phyloP scores from a whole-genome alignment of 1,140 invertebrate species.

The Hyles euphorbiae region DNA sequence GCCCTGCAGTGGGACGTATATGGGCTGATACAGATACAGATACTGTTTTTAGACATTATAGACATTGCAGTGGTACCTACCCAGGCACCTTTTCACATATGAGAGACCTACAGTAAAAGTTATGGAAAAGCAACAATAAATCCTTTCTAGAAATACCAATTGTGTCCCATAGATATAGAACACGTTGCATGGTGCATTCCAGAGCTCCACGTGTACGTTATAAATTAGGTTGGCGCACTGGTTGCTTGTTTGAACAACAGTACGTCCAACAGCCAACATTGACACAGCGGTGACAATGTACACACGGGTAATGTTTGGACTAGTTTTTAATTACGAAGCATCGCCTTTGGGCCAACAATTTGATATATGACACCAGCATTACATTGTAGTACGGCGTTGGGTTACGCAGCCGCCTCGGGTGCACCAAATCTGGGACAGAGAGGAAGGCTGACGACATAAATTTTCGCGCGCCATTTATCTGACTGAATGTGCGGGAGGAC shows the following conservation, averaged over 20 bases:
- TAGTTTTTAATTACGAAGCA: slow-evolving; percentile 43
- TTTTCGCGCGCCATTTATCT: slow-evolving; percentile 65
- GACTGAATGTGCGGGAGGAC: slow-evolving; percentile 40
- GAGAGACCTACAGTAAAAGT: too few species aligned
- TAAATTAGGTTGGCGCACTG: slow-evolving; percentile 47
- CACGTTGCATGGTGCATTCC: slow-evolving; percentile 7
- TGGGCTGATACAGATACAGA: too few species aligned
- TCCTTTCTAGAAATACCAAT: background rate
- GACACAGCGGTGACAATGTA: slow-evolving; percentile 41
- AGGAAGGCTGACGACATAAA: slow-evolving; percentile 48
- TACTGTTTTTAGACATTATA: too few species aligned
- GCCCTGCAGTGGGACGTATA: too few species aligned
- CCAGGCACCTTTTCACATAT: too few species aligned
- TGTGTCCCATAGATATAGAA: background rate
- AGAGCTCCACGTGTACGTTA: slow-evolving; percentile 33
- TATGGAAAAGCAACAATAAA: background rate
- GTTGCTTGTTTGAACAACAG: slow-evolving; percentile 47
- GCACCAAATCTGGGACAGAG: slow-evolving; percentile 31
- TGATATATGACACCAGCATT: slow-evolving; percentile 4
- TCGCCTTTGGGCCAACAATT: slow-evolving; percentile 7
- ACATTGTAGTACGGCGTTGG: background rate
- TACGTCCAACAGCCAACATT: slow-evolving; percentile 39
- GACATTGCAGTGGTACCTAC: too few species aligned
- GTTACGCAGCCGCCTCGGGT: background rate
- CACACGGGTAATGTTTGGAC: slow-evolving; percentile 36